Evolutionary conservation across 2,113 vertebrate species (phyloP), one percentile per base, ranked within the genome.

Genomic region (Chlorocebus sabaeus): DNA sequence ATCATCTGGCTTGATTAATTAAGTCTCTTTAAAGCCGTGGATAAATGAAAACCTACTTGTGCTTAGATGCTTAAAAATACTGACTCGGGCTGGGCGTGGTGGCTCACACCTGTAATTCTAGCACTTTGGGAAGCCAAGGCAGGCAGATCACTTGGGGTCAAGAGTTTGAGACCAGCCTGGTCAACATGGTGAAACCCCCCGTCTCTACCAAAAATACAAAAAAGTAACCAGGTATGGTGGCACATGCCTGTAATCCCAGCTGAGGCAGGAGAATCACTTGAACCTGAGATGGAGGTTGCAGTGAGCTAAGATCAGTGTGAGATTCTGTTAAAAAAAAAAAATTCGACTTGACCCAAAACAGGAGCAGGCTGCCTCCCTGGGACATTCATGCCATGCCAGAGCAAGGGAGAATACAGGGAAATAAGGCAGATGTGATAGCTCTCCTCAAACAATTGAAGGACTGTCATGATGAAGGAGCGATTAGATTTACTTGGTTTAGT

Each of bases 51-150:
- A 82, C 43, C 73, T 92, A 1, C 48, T 92, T 93, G 85, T 4
- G 23, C 4, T 88, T 61, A 90, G 50, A 78, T 95, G 70, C 70
- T 94, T 93, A 50, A 59, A 96, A 87, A 89, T 93, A 27, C 38
- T 45, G 61, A 87, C 61, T 64, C 12, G 0, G 61, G 27, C 61
- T 64, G 27, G 11, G 27, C 11, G 30, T 64, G 27, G 61, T 64
- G 27, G 27, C 61, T 30, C 61, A 64, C 11, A 2, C 61, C 27
- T 64, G 12, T 64, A 64, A 64, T 64, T 27, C 61, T 12, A 64
- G 27, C 61, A 64, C 27, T 64, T 64, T 32, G 27, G 27, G 27
- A 30, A 12, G 12, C 61, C 12, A 12, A 64, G 61, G 27, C 27
- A 1, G 2, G 61, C 61, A 64, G 27, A 30, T 14, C 61, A 32